Conservation (phyloP, 2,888 invertebrate genomes). For the Drosophila lacicola region DNA sequence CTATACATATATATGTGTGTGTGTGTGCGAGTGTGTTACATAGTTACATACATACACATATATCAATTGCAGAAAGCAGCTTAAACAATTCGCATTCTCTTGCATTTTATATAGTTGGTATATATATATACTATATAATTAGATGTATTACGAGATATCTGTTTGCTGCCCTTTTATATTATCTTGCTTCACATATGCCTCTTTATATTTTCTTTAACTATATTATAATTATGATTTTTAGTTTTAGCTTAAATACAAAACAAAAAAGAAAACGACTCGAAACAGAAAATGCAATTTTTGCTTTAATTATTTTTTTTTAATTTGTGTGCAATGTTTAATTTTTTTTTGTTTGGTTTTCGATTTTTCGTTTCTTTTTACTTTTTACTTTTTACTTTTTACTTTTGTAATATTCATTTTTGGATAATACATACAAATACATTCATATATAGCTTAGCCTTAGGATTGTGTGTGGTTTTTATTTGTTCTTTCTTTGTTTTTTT, state of each 20-base stretch:
- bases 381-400: slow-evolving; percentile 4
- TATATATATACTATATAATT: slow-evolving; percentile 35
- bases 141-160: slow-evolving; percentile 36
- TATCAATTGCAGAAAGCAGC: slow-evolving; percentile 42
- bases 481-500: slow-evolving; percentile 38
- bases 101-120: slow-evolving; percentile 16
- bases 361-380: background rate
- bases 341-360: slow-evolving; percentile 3
- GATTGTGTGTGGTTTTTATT: slow-evolving; percentile 53
- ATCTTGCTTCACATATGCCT: slow-evolving; percentile 4
- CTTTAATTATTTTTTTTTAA: slow-evolving; percentile 18
- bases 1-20: slow-evolving; percentile 2
- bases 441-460: slow-evolving; percentile 63
- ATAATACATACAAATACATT: slow-evolving; percentile 61
- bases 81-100: slow-evolving; percentile 46
- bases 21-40: background rate
- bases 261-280: slow-evolving; percentile 18
- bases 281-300: slow-evolving; percentile 37
- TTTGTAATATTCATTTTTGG: slow-evolving; percentile 29
- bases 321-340: slow-evolving; percentile 30
- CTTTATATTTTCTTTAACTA: slow-evolving; percentile 37
- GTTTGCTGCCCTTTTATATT: slow-evolving; percentile 35
- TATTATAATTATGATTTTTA: slow-evolving; percentile 35
- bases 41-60: slow-evolving; percentile 29
- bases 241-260: slow-evolving; percentile 37